A percentile compares a stretch with the other conserved stretches of the same genome.
These are phyloP conservation scores for Sturnus vulgaris DNA, from an alignment of 2,113 vertebrate species.

Conservation along the genomic window DNA sequence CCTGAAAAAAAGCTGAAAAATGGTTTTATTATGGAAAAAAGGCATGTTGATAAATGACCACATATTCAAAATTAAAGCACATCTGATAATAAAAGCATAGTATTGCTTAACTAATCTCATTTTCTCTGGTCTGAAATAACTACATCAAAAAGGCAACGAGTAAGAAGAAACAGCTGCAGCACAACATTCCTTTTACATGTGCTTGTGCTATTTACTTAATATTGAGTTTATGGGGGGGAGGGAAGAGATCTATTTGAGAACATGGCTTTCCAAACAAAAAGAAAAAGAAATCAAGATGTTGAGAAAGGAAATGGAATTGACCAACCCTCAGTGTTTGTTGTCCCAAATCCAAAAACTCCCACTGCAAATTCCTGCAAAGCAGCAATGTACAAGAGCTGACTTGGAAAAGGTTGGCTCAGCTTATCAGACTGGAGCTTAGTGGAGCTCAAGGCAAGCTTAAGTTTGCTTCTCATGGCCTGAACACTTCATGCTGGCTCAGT, in stretches of 20 bases:
- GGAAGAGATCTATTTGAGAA: background rate
- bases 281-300: background rate
- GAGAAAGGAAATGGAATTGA: background rate
- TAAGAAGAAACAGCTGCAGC: background rate
- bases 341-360: background rate
- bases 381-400: background rate
- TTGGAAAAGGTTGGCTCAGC: background rate
- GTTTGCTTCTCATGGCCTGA: background rate
- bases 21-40: background rate
- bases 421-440: background rate
- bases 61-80: background rate
- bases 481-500: background rate
- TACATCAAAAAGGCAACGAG: background rate
- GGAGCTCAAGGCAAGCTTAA: background rate
- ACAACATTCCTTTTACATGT: background rate
- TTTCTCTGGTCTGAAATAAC: background rate
- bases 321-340: background rate
- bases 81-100: background rate
- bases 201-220: background rate
- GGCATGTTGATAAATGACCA: background rate
- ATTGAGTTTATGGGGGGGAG: rapidly evolving
- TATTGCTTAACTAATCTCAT: background rate
- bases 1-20: background rate
- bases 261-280: background rate
- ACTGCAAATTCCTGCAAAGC: background rate